A percentile compares a stretch with the other conserved stretches of the same genome.
These are phyloP conservation scores for Orchesella cincta DNA, from an alignment of 1,140 invertebrate species.

Conservation along the genomic window DNA sequence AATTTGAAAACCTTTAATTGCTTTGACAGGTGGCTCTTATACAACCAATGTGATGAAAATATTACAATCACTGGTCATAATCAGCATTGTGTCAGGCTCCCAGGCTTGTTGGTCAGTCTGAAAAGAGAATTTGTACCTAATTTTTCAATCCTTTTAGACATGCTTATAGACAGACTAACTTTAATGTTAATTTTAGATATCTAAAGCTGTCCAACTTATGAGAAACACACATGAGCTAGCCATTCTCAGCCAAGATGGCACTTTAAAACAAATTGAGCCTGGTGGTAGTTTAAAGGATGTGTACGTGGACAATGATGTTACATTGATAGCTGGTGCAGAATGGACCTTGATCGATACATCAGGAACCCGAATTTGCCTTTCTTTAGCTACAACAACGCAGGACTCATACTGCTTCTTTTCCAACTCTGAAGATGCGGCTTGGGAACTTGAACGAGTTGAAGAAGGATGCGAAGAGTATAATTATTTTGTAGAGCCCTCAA, in stretches of 20 bases:
- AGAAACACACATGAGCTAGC: neutral
- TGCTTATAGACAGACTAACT: neutral
- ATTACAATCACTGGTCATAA: neutral
- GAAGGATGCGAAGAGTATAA: neutral
- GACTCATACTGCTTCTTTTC: conserved; percentile 20
- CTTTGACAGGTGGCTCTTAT: neutral
- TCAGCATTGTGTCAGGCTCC: neutral
- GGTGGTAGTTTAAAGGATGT: neutral
- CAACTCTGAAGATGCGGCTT: neutral
- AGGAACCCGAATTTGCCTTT: neutral
- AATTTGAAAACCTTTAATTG: neutral
- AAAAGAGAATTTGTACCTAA: neutral
- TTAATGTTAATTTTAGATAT: neutral
- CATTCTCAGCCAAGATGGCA: neutral
- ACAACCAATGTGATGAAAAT: neutral
- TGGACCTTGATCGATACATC: neutral
- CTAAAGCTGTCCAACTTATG: neutral
- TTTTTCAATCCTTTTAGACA: neutral
- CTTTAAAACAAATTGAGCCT: neutral
- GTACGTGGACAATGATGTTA: neutral
- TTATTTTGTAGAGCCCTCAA: conserved; percentile 1
- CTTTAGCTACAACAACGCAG: neutral
- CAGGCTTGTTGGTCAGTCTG: neutral
- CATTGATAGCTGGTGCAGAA: neutral
- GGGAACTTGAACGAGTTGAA: neutral